These are phyloP conservation scores for Lutra lutra DNA, from an alignment of 2,797 vertebrate species.

Conservation along the genomic window DNA sequence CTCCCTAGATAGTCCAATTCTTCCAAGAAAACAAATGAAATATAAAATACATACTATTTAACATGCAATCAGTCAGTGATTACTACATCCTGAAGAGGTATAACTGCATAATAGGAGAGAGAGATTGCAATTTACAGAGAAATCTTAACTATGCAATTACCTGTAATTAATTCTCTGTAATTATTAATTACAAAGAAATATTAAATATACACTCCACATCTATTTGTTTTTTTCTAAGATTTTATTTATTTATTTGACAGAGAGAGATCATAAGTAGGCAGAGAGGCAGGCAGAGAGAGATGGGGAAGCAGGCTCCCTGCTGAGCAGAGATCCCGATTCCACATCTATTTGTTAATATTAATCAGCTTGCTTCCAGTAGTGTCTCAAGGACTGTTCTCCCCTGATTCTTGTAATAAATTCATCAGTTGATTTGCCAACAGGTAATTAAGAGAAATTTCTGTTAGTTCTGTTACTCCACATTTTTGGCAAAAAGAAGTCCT, in stretches of 20 bases:
- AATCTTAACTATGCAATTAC: background rate
- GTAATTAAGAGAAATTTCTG: background rate
- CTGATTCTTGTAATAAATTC: background rate
- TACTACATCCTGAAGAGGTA: background rate
- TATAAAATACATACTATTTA: background rate
- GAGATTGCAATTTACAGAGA: background rate
- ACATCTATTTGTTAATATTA: background rate
- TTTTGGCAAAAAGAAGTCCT: background rate
- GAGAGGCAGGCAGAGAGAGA: too few species aligned
- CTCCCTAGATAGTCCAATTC: background rate
- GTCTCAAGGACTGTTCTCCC: background rate
- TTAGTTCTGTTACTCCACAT: background rate
- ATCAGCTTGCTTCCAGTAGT: background rate
- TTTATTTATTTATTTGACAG: too few species aligned
- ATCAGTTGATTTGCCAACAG: background rate
- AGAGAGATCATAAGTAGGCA: too few species aligned
- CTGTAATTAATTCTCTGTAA: too few species aligned
- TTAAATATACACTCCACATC: too few species aligned
- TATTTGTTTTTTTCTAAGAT: background rate
- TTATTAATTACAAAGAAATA: too few species aligned
- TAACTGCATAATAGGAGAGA: background rate
- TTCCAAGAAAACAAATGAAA: background rate
- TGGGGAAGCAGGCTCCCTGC: too few species aligned
- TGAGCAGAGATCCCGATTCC: too few species aligned
- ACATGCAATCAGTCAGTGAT: background rate